Percentiles rank a stretch among this genome's conserved stretches.
Conservation (phyloP, 2,888 invertebrate species). For the Piscicola geometra region DNA sequence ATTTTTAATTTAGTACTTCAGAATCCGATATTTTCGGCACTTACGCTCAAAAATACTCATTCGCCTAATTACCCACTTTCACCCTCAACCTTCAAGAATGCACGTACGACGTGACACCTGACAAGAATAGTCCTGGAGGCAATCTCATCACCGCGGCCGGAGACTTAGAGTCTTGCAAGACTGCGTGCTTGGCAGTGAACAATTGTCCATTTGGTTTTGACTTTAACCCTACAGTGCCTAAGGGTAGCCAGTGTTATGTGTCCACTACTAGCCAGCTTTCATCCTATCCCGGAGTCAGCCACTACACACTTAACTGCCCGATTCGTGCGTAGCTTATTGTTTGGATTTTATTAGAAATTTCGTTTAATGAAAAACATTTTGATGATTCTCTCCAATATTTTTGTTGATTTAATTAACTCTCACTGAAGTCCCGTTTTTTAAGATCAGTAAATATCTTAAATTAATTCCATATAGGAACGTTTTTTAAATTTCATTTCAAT, state of each 20-base stretch:
- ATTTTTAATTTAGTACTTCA: too few relatives aligned
- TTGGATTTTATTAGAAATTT: too few relatives aligned
- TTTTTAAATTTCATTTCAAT: not conserved
- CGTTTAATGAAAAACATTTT: too few relatives aligned
- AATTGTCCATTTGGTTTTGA: not conserved
- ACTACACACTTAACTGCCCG: not conserved
- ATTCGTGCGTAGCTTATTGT: not conserved
- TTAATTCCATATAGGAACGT: too few relatives aligned
- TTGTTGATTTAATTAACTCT: too few relatives aligned
- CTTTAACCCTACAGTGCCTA: not conserved
- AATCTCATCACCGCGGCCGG: not conserved
- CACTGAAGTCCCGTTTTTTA: too few relatives aligned
- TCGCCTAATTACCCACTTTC: too few relatives aligned
- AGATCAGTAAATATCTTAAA: too few relatives aligned
- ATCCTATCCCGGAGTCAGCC: not conserved
- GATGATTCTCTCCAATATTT: too few relatives aligned
- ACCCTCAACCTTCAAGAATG: not conserved
- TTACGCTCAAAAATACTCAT: too few relatives aligned
- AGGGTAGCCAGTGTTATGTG: not conserved
- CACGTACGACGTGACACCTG: not conserved
- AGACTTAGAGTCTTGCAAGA: not conserved
- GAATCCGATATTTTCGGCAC: too few relatives aligned
- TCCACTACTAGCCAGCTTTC: not conserved
- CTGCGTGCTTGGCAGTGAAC: not conserved
- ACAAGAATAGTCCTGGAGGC: conserved; percentile 5